These are phyloP conservation scores for Caenorhabditis parvicauda DNA, from an alignment of 2,888 invertebrate species.

Conservation along the genomic window DNA sequence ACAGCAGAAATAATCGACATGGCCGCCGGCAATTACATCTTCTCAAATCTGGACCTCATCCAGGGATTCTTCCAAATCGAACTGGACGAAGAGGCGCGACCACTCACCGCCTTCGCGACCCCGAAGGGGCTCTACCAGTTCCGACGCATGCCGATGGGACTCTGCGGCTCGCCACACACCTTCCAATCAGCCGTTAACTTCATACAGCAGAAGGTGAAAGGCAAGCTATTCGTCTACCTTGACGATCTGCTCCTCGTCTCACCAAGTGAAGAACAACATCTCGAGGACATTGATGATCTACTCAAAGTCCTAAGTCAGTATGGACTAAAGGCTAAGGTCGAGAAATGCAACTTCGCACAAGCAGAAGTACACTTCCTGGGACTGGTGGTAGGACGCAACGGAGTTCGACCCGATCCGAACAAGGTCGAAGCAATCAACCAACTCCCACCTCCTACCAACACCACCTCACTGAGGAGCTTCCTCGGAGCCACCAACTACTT, in stretches of 20 bases:
- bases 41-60: constrained; percentile 24
- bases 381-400: constrained; percentile 24
- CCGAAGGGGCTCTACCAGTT: constrained; percentile 27
- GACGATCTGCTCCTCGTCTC: constrained; percentile 33
- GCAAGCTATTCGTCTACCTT: constrained; percentile 21
- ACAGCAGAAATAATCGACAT: constrained; percentile 8
- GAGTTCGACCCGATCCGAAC: constrained; percentile 25
- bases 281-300: constrained; percentile 29
- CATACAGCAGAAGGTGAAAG: constrained; percentile 1
- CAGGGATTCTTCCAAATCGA: constrained; percentile 32
- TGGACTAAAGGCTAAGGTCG: constrained; percentile 24
- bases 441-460: constrained; percentile 13
- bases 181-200: constrained; percentile 19
- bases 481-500: constrained; percentile 33
- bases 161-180: constrained; percentile 23
- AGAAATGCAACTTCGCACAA: constrained; percentile 27
- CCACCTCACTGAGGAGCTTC: constrained; percentile 18
- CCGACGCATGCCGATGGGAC: constrained; percentile 30
- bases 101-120: constrained; percentile 33
- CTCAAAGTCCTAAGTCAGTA: constrained; percentile 10
- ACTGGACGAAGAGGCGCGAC: constrained; percentile 15
- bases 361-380: constrained; percentile 36
- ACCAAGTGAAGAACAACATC: constrained; percentile 21
- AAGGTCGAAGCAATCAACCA: constrained; percentile 19
- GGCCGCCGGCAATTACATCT: no score